Percentiles rank a stretch among this genome's conserved stretches.
phyloP scores from a whole-genome alignment of 2,113 vertebrate species.

The Platichthys flesus region DNA sequence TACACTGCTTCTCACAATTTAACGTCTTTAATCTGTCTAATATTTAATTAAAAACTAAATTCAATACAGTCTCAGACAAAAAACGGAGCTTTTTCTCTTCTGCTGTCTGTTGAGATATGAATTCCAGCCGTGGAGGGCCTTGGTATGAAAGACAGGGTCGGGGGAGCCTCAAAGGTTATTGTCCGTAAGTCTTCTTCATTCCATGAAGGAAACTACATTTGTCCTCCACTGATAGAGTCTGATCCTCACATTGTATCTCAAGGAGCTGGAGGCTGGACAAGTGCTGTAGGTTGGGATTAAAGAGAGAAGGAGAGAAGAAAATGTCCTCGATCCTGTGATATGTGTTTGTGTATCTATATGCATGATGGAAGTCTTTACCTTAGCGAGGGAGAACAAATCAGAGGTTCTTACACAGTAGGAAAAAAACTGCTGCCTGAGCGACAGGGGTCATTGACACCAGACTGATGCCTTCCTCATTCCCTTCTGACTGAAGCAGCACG shows the following conservation, averaged over 20 bases:
- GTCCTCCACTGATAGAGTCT: not conserved
- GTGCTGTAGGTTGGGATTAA: not conserved
- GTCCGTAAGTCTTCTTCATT: not conserved
- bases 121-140: constrained; percentile 1
- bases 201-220: not conserved
- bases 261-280: not conserved
- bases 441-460: not conserved
- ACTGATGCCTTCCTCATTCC: not conserved
- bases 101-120: not conserved
- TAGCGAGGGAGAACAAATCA: too few relatives aligned
- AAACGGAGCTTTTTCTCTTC: not conserved
- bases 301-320: not conserved
- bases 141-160: not conserved
- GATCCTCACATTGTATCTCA: too few relatives aligned
- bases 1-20: not conserved
- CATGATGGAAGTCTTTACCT: not conserved
- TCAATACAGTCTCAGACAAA: too few relatives aligned
- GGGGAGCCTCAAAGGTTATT: not conserved
- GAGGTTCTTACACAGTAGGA: not conserved
- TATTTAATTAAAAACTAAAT: not conserved
- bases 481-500: not conserved
- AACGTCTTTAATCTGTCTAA: not conserved
- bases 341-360: not conserved
- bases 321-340: not conserved
- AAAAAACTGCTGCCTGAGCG: not conserved